These are phyloP conservation scores for Dipodomys merriami DNA, from an alignment of 2,113 vertebrate genomes.

Conservation along the genomic window DNA sequence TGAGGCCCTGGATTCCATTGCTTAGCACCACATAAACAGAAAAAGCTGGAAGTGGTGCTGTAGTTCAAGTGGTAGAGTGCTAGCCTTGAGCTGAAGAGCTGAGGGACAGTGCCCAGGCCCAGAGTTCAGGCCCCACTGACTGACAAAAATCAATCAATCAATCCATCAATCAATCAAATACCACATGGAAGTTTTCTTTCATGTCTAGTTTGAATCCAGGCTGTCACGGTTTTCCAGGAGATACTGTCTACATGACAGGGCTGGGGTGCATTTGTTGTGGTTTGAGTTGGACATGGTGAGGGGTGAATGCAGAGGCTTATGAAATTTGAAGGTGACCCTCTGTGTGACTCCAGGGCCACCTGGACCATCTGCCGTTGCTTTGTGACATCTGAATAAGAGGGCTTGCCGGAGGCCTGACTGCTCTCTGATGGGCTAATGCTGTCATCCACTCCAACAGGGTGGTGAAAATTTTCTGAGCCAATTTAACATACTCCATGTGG, in stretches of 20 bases:
- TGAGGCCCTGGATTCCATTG: too few species aligned
- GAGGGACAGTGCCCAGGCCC: too few species aligned
- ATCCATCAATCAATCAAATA: neutral
- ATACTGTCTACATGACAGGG: neutral
- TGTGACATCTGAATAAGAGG: neutral
- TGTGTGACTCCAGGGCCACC: too few species aligned
- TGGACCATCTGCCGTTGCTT: neutral
- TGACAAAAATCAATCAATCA: too few species aligned
- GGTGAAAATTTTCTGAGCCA: neutral
- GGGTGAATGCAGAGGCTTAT: neutral
- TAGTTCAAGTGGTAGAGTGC: too few species aligned
- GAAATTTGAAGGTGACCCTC: neutral
- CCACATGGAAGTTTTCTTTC: slow-evolving; percentile 10
- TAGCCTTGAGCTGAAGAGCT: too few species aligned
- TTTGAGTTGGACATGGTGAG: neutral
- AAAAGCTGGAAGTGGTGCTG: too few species aligned
- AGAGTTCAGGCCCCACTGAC: too few species aligned
- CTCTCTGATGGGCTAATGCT: neutral
- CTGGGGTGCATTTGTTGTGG: neutral
- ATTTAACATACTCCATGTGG: neutral
- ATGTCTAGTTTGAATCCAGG: neutral
- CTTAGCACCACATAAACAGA: too few species aligned
- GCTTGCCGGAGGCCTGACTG: neutral
- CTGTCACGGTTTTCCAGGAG: neutral
- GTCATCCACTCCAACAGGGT: neutral